Evolutionary conservation across 2,888 invertebrate genomes (phyloP), one percentile per base, ranked within the genome.

Genomic region (Tachina lurida): DNA sequence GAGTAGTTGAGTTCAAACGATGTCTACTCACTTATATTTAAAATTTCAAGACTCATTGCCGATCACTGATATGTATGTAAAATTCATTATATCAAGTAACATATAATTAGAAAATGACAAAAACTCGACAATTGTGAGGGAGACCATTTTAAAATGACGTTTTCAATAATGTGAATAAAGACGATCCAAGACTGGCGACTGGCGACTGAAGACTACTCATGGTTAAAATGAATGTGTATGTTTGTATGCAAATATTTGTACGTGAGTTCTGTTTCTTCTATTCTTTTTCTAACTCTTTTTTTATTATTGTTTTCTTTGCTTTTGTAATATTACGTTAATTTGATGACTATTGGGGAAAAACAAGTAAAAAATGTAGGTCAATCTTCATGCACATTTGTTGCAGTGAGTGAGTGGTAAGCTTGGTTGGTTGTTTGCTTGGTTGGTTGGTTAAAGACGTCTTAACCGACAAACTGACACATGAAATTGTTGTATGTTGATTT

Each of bases 341-440:
- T 65, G 71, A 73, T 68, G 78, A 82, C 67, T 81, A 62, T 62
- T 70, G 70, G 63, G 17, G 12, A 43, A 49, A 62, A 80, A 54
- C 17, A 56, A 52, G 43, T 70, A 71, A 56, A 65, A 76, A 84
- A 85, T 85, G 75, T 86, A 54, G 85, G 85, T 86, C 85, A 86
- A 74, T 60, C 71, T 63, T 52, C 68, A 82, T 77, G 75, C 71
- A 83, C 71, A 76, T 76, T 76, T 76, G 75, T 70, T 75, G 81
- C 81, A 82, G 62, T 63, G 49, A 19, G 22, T 45, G 41, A n/a
- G 65, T 65, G 43, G 41, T 39, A 73, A 62, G 58, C 15, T 54
- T 63, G 78, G 43, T 22, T 65, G 62, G 7, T 54, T 65, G 45
- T 45, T 49, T 15, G 31, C 13, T 58, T 58, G 58, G 31, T 43